Evolutionary conservation across 2,888 invertebrate species (phyloP).

Genomic region (Sphaerophoria taeniata): DNA sequence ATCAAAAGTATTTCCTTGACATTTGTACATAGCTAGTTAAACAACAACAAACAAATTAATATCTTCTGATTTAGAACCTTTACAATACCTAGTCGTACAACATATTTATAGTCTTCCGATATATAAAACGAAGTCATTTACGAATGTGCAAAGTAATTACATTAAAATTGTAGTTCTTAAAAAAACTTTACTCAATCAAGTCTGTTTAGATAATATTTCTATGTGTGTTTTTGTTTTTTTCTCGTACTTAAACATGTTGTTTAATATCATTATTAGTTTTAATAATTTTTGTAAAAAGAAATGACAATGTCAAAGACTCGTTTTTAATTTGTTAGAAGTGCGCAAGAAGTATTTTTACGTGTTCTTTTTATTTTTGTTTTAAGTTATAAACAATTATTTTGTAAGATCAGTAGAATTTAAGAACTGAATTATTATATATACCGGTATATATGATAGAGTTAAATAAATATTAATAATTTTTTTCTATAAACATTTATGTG

Average conservation of each 20-base stretch:
- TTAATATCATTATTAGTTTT: constrained; percentile 2
- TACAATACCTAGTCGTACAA: constrained; percentile 42
- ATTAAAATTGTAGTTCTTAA: constrained; percentile 6
- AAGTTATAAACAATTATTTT: constrained; percentile 41
- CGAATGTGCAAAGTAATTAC: background rate
- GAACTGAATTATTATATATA: constrained; percentile 56
- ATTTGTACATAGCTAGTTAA: constrained; percentile 57
- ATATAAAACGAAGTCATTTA: background rate
- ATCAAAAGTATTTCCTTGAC: constrained; percentile 26
- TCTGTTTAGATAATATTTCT: constrained; percentile 61
- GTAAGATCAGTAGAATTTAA: constrained; percentile 47
- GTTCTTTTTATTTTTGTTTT: constrained; percentile 55
- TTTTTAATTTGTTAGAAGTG: constrained; percentile 47
- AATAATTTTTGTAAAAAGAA: constrained; percentile 15
- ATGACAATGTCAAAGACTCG: constrained; percentile 46
- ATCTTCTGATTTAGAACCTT: constrained; percentile 26
- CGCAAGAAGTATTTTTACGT: constrained; percentile 59
- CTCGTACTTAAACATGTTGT: constrained; percentile 28
- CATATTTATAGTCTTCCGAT: constrained; percentile 37
- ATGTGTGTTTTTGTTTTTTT: constrained; percentile 6
- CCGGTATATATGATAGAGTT: constrained; percentile 57
- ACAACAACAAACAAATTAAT: constrained; percentile 35
- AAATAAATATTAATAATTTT: constrained; percentile 60
- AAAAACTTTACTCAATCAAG: constrained; percentile 43
- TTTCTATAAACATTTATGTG: constrained; percentile 43